Percentiles rank a stretch among this genome's conserved stretches.
phyloP scores from a whole-genome alignment of 1,140 invertebrate genomes.

The Thaumatotibia leucotreta region DNA sequence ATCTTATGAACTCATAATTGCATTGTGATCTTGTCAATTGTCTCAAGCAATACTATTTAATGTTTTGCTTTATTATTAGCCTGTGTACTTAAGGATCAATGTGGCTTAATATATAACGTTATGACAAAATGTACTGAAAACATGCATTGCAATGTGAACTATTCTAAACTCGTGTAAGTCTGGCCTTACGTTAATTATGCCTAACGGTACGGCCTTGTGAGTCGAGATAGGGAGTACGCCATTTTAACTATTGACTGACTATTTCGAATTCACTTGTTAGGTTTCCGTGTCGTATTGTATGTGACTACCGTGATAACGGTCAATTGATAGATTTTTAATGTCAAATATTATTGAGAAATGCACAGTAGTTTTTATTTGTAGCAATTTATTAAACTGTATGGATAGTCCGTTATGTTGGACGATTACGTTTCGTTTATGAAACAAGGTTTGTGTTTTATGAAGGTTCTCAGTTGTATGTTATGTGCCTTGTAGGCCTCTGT shows the following conservation, averaged over 20 bases:
- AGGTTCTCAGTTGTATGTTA: slow-evolving; percentile 54
- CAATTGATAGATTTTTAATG: slow-evolving; percentile 12
- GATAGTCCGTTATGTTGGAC: slow-evolving; percentile 1
- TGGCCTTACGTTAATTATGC: slow-evolving; percentile 6
- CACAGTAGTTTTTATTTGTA: slow-evolving; percentile 3
- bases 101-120: slow-evolving; percentile 6
- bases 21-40: slow-evolving; percentile 4
- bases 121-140: neutral
- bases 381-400: neutral
- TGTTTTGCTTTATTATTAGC: slow-evolving; percentile 1
- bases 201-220: slow-evolving; percentile 1
- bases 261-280: slow-evolving; percentile 11
- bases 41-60: slow-evolving; percentile 11
- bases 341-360: neutral
- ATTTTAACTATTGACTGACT: slow-evolving; percentile 12
- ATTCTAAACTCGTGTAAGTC: slow-evolving; percentile 7
- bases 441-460: no score
- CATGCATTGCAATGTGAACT: neutral
- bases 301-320: neutral
- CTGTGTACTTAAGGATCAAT: slow-evolving; percentile 12
- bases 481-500: slow-evolving; percentile 56
- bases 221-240: neutral
- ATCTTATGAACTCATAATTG: slow-evolving; percentile 5
- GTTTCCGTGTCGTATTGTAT: neutral
- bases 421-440: neutral